phyloP scores from a whole-genome alignment of 2,113 vertebrate species.

The Dolichallabes microphthalmus region DNA sequence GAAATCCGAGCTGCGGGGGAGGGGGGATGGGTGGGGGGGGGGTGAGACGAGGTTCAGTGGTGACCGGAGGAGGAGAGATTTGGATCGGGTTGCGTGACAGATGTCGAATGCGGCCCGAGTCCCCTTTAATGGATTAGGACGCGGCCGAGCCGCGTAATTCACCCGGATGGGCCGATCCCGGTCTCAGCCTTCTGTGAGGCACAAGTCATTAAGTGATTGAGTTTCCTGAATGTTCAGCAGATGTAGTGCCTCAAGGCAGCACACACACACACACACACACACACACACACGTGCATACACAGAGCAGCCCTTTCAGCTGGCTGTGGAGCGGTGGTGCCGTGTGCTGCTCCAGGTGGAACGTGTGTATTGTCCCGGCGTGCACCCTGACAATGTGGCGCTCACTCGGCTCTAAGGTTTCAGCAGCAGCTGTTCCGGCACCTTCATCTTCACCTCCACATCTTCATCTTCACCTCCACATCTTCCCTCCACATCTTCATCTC shows the following conservation, averaged over 20 bases:
- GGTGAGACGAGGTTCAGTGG: neutral
- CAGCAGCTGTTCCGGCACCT: neutral
- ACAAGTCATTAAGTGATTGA: constrained; percentile 63
- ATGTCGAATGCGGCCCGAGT: constrained; percentile 61
- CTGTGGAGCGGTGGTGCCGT: neutral
- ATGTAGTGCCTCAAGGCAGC: constrained; percentile 55
- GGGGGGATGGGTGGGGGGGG: neutral
- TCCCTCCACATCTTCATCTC: too few relatives aligned
- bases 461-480: too few relatives aligned
- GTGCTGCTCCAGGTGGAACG: constrained; percentile 3
- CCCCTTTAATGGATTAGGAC: constrained; percentile 59
- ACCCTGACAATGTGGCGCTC: neutral
- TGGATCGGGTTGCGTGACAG: constrained; percentile 66
- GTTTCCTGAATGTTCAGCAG: constrained; percentile 66
- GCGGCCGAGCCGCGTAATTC: constrained; percentile 13
- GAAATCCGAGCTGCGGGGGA: constrained; percentile 9
- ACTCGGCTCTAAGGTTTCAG: neutral
- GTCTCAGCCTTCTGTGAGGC: constrained; percentile 43
- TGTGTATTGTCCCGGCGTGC: too few relatives aligned
- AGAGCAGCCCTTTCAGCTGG: neutral
- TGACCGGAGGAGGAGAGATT: constrained; percentile 44
- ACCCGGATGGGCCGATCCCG: neutral
- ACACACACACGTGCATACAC: neutral
- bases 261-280: neutral
- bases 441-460: neutral